Evolutionary conservation across 2,113 vertebrate genomes (phyloP), one percentile per base, ranked within the genome.

Genomic region (Coptodon rendalli): DNA sequence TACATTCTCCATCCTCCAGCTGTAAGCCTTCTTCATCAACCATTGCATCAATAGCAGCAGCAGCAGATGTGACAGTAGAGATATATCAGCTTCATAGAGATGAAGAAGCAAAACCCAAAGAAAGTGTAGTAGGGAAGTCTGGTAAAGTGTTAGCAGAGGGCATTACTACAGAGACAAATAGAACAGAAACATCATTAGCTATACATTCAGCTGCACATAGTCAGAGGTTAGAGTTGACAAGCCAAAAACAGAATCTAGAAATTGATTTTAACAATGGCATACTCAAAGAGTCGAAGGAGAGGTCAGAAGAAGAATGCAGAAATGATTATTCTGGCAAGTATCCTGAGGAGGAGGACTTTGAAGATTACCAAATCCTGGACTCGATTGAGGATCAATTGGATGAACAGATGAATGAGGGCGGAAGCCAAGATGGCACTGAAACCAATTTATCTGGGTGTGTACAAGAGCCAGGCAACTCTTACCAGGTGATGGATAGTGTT

Each of bases 81-180:
- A 11, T 13, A 27, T 29, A 71, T 63, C 16, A 81, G 31, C 24
- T 2, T 1, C 45, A 61, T 17, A 34, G 4, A 57, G 45, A 38
- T 5, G 1, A 83, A 38, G 13, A 38, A 4, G 13, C 29, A n/a
- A 81, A 71, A 76, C 31, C 12, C 27, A 14, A 12, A 6, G 59
- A 86, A 31, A 8, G 24, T 6, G 29, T 27, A 57, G 82, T 61
- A 19, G 9, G n/a, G 5, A n/a, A 13, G 36, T 83, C 85, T 29
- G 73, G 50, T 81, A 81, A 12, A 5, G 86, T 63, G 83, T 87
- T 86, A 85, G 83, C 73, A 86, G 84, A 91, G 84, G 16, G 16
- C 57, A 4, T 3, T 71, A 29, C 88, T 81, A 57, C 91, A 86
- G 84, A 88, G 76, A 31, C 59, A 34, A 45, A 84, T 68, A 13